Conservation (phyloP, 1,140 invertebrate genomes). For the Drosophila mauritiana region DNA sequence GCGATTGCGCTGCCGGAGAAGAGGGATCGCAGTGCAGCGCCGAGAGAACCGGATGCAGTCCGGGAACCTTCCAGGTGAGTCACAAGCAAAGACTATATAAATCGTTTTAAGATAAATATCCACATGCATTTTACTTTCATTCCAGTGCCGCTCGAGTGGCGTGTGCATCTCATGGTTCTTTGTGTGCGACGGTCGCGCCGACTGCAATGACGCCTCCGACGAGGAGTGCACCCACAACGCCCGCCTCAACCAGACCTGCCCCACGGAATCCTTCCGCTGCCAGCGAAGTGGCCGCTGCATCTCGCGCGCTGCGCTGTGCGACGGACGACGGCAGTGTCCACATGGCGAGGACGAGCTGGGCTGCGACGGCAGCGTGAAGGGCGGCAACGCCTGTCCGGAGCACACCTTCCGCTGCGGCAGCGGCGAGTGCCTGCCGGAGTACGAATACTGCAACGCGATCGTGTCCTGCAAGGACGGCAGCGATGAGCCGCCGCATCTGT, state of each 20-base stretch:
- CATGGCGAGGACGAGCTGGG: constrained; percentile 92
- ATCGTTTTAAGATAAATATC: not conserved
- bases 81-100: too few species aligned
- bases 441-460: constrained; percentile 95
- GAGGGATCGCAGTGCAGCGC: constrained; percentile 88
- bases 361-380: constrained; percentile 87
- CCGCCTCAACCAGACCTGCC: constrained; percentile 75
- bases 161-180: constrained; percentile 96
- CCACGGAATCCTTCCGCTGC: constrained; percentile 88
- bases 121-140: not conserved
- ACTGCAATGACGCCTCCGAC: constrained; percentile 90
- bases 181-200: constrained; percentile 94
- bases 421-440: constrained; percentile 93
- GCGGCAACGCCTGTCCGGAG: constrained; percentile 89
- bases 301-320: constrained; percentile 90
- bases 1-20: constrained; percentile 88
- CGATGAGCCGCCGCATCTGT: constrained; percentile 92
- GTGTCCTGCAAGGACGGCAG: constrained; percentile 93
- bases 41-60: constrained; percentile 90
- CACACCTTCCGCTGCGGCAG: constrained; percentile 92
- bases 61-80: constrained; percentile 92
- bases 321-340: constrained; percentile 91
- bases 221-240: constrained; percentile 88
- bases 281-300: constrained; percentile 89
- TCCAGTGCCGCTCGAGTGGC: constrained; percentile 91